Evolutionary conservation across 2,797 vertebrate species (phyloP), one percentile per base, ranked within the genome.

Genomic region (Peromyscus nudipes): DNA sequence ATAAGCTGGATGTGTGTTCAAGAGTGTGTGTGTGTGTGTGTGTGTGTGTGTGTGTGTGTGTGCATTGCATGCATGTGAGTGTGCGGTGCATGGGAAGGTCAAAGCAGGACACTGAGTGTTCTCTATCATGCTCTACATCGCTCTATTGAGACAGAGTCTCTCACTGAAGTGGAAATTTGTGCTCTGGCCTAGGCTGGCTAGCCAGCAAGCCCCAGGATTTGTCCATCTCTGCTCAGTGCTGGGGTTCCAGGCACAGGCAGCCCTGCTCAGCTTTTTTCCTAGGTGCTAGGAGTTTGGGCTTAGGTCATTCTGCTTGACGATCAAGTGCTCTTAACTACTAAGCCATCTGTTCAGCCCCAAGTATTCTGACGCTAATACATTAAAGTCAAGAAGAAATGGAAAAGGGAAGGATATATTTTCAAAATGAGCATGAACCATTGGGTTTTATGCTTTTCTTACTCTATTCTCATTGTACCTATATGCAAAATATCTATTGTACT

Each of bases 361-460:
- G 65, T 27, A 79, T 71, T 93, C 86, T 84, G 19, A 89, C 16
- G 52, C 91, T 65, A 5, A 49, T 60, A 88, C 5, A 55, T 89
- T 77, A 67, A 69, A 67, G 94, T 85, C 46, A 64, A 91, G 86
- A 64, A 71, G 31, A 79, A 92, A 81, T 29, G 73, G 88, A 40
- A 77, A 94, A 92, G 90, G 57, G 37, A 97, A 84, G n/a, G 57
- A 75, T 55, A 8, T 29, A 40, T 77, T 77, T 96, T 91, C 52
- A 94, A 29, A 94, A 65, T 25, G 21, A 94, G 13, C 71, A 43
- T 23, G 87, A 86, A 92, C 75, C 25, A n/a, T 0, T 89, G 62
- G 34, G 4, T 40, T 79, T 79, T 92, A 75, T 9, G 52, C 34
- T 10, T 29, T 73, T 75, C 4, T 52, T 40, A 87, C 27, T 6